phyloP scores from a whole-genome alignment of 1,140 invertebrate genomes.

The Calycopis cecrops region DNA sequence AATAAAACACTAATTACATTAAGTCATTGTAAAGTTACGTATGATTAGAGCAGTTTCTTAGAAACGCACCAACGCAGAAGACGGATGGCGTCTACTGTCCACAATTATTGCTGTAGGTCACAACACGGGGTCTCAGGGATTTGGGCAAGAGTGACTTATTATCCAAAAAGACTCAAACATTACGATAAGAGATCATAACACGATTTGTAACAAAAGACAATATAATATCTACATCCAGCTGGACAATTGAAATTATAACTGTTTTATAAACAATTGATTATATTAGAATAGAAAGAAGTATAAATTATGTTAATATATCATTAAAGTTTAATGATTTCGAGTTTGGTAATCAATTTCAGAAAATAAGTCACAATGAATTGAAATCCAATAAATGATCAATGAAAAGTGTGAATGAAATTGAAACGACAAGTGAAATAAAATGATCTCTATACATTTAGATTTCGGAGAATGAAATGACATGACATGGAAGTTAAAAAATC shows the following conservation, averaged over 20 bases:
- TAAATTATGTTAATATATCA: no score
- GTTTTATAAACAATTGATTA: no score
- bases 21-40: conserved; percentile 67
- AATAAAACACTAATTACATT: conserved; percentile 67
- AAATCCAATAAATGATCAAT: background rate
- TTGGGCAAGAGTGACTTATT: conserved; percentile 3
- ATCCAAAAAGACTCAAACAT: background rate
- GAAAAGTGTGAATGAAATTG: background rate
- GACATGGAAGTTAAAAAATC: conserved; percentile 21
- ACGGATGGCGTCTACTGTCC: conserved; percentile 47
- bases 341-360: background rate
- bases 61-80: conserved; percentile 44
- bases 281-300: no score
- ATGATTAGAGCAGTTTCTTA: conserved; percentile 56
- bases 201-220: no score
- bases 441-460: conserved; percentile 9
- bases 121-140: conserved; percentile 36
- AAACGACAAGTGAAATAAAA: background rate
- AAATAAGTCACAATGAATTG: conserved; percentile 1
- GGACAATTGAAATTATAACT: no score
- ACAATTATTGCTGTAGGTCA: conserved; percentile 66
- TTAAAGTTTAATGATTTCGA: no score
- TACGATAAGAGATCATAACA: no score
- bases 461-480: background rate
- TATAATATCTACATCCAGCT: no score